Conservation (phyloP, 2,888 invertebrate genomes). For the Isotomurus palustris region DNA sequence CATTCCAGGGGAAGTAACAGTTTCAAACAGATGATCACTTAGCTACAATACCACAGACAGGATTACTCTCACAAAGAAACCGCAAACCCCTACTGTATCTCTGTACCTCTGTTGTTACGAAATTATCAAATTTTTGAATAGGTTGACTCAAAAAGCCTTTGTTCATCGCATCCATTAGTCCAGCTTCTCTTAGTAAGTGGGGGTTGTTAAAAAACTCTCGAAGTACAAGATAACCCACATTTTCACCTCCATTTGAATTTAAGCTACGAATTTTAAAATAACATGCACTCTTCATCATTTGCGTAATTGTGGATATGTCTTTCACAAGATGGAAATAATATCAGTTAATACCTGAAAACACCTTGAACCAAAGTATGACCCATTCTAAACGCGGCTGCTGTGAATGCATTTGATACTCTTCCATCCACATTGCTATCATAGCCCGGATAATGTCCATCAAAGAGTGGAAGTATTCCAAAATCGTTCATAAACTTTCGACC, state of each 20-base stretch:
- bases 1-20: slow-evolving; percentile 52
- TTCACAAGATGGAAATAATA: neutral
- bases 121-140: slow-evolving; percentile 49
- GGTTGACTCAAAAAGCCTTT: slow-evolving; percentile 48
- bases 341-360: slow-evolving; percentile 45
- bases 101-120: slow-evolving; percentile 50
- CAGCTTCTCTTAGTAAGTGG: slow-evolving; percentile 39
- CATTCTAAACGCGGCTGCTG: slow-evolving; percentile 54
- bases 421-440: slow-evolving; percentile 52
- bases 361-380: slow-evolving; percentile 54
- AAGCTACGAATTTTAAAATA: slow-evolving; percentile 22
- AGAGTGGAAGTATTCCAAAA: slow-evolving; percentile 47
- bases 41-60: no score
- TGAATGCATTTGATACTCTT: slow-evolving; percentile 53
- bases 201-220: slow-evolving; percentile 46
- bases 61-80: slow-evolving; percentile 1
- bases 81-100: neutral
- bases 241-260: slow-evolving; percentile 29
- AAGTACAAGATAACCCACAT: slow-evolving; percentile 30
- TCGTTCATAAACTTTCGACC: slow-evolving; percentile 46
- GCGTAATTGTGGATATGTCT: neutral
- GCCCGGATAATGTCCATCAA: slow-evolving; percentile 45
- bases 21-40: slow-evolving; percentile 13
- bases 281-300: neutral
- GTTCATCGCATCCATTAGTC: slow-evolving; percentile 40